These are phyloP conservation scores for Cephalotes varians DNA, from an alignment of 2,888 invertebrate genomes.

Conservation along the genomic window DNA sequence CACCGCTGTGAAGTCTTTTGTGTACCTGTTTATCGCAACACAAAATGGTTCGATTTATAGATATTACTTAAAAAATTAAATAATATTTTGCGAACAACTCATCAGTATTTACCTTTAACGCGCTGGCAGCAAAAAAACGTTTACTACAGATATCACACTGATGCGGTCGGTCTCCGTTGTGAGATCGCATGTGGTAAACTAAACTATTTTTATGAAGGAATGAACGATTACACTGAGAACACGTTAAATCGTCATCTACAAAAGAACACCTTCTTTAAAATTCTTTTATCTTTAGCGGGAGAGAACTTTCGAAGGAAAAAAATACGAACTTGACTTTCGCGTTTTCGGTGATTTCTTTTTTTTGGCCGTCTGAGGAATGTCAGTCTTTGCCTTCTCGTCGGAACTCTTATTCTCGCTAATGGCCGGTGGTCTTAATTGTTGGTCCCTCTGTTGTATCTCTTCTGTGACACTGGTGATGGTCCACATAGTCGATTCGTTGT, in stretches of 20 bases:
- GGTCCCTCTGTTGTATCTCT: constrained; percentile 69
- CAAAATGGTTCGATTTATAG: not conserved
- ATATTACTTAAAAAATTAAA: not conserved
- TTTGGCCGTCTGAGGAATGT: constrained; percentile 77
- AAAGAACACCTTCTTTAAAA: not conserved
- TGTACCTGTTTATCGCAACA: constrained; percentile 88
- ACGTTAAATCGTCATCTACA: constrained; percentile 86
- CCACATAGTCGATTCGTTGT: constrained; percentile 80
- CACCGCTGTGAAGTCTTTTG: constrained; percentile 93
- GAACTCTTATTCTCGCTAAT: constrained; percentile 74
- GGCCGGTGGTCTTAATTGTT: constrained; percentile 67
- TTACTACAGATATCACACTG: constrained; percentile 93
- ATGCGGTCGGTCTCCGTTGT: constrained; percentile 92
- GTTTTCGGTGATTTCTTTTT: constrained; percentile 80
- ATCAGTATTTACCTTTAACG: constrained; percentile 79
- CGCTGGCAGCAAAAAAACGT: constrained; percentile 93
- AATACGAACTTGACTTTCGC: constrained; percentile 69
- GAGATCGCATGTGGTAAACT: constrained; percentile 93
- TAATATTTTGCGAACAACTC: not conserved
- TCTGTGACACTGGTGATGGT: constrained; percentile 77
- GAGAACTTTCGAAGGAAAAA: not conserved
- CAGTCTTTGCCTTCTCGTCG: constrained; percentile 76
- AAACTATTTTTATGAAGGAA: constrained; percentile 94
- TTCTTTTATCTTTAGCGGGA: not conserved
- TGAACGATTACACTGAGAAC: constrained; percentile 90